Conservation (phyloP, 1,140 invertebrate species). For the Popillia japonica region DNA sequence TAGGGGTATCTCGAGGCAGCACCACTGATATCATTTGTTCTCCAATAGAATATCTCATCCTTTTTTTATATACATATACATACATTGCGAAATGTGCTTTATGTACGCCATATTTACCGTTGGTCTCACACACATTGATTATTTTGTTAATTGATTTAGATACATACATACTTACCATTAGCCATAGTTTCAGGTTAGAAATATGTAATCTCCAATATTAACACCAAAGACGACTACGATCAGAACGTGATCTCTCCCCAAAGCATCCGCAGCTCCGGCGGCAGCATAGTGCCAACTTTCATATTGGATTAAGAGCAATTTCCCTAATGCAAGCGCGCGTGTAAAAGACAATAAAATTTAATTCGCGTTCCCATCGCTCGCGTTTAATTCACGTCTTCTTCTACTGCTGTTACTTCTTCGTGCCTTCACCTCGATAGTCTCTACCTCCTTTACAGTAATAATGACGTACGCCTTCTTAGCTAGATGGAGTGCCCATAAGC, state of each 20-base stretch:
- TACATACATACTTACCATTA: too few species aligned
- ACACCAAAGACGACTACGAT: too few species aligned
- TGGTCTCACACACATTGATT: too few species aligned
- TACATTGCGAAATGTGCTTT: too few species aligned
- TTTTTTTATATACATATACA: too few species aligned
- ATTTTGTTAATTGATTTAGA: too few species aligned
- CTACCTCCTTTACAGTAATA: background rate
- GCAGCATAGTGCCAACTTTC: background rate
- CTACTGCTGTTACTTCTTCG: background rate
- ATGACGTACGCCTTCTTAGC: background rate
- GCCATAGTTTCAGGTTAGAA: too few species aligned
- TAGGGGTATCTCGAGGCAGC: too few species aligned
- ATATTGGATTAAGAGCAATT: constrained; percentile 5
- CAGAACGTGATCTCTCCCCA: background rate
- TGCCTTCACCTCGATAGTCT: background rate
- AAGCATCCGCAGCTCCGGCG: background rate
- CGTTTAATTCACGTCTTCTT: constrained; percentile 1
- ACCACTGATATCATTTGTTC: too few species aligned
- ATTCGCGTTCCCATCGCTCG: constrained; percentile 17
- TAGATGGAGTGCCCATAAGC: constrained; percentile 8
- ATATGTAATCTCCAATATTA: too few species aligned
- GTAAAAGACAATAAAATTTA: constrained; percentile 31
- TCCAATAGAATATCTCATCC: too few species aligned
- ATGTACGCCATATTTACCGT: too few species aligned
- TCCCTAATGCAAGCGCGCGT: background rate